A percentile compares a stretch with the other conserved stretches of the same genome.
Evolutionary conservation across 53 echinoderm and acorn worm species (phyloP).

Genomic region (Pentamera pediparva): DNA sequence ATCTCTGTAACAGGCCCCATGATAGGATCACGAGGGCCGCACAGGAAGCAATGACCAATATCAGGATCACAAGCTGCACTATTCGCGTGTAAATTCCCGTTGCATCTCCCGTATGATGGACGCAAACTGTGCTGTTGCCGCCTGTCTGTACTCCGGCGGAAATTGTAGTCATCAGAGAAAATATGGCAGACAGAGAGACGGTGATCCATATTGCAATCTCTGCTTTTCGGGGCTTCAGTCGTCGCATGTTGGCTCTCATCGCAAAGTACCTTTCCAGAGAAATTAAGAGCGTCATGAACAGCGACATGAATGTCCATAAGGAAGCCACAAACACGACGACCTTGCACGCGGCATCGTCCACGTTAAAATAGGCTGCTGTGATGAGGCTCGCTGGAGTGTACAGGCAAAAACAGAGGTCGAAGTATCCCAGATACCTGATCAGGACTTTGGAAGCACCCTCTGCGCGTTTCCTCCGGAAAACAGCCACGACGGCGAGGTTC

Average conservation of each 20-base stretch:
- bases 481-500: neutral
- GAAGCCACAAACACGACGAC: neutral
- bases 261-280: neutral
- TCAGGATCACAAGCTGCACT: neutral
- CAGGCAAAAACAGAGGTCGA: slow-evolving; percentile 1
- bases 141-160: no score
- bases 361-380: neutral
- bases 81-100: no score
- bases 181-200: neutral
- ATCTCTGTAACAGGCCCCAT: neutral
- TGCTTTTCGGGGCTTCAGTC: neutral
- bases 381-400: neutral
- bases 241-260: neutral
- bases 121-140: no score
- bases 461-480: neutral
- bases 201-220: neutral
- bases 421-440: neutral
- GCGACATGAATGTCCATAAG: neutral
- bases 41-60: neutral
- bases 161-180: neutral
- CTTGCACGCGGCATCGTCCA: neutral
- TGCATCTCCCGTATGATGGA: no score
- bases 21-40: neutral
- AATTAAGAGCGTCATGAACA: neutral
- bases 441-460: neutral